A percentile compares a stretch with the other conserved stretches of the same genome.
phyloP scores from a whole-genome alignment of 2,797 vertebrate genomes.

The Falco rusticolus region DNA sequence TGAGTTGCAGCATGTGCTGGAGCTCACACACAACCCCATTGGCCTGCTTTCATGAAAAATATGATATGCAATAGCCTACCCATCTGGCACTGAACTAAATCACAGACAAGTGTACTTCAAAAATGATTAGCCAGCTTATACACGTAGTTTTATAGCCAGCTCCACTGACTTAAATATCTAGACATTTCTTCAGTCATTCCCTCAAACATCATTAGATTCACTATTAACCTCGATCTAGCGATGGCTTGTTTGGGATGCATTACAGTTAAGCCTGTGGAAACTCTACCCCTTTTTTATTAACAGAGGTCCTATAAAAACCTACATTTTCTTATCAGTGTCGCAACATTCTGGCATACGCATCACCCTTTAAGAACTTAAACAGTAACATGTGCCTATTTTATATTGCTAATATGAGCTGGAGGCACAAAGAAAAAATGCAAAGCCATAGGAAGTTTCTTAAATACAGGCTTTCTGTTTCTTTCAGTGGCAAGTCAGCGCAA shows the following conservation, averaged over 20 bases:
- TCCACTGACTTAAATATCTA: constrained; percentile 52
- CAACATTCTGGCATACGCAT: constrained; percentile 16
- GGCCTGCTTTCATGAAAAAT: not conserved
- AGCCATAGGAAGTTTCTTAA: constrained; percentile 62
- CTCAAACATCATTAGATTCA: constrained; percentile 38
- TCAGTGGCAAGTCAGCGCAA: constrained; percentile 32
- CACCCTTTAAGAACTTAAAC: constrained; percentile 62
- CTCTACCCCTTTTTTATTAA: constrained; percentile 52
- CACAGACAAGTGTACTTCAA: constrained; percentile 15
- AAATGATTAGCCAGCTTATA: constrained; percentile 35
- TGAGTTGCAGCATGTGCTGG: not conserved
- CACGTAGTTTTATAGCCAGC: constrained; percentile 13
- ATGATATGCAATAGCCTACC: not conserved
- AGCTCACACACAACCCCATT: not conserved
- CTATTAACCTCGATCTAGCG: constrained; percentile 36
- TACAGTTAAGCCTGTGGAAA: constrained; percentile 52
- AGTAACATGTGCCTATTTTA: constrained; percentile 28
- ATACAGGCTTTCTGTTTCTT: constrained; percentile 54
- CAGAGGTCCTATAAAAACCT: constrained; percentile 44
- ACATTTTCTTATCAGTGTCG: constrained; percentile 30
- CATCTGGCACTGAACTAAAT: not conserved
- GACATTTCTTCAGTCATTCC: constrained; percentile 19
- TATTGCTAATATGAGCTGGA: constrained; percentile 56
- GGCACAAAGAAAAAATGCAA: constrained; percentile 37
- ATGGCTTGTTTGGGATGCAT: constrained; percentile 38